Base-by-base conservation (phyloP, 1,140 invertebrate genomes). In the Hesperophylax magnus region DNA sequence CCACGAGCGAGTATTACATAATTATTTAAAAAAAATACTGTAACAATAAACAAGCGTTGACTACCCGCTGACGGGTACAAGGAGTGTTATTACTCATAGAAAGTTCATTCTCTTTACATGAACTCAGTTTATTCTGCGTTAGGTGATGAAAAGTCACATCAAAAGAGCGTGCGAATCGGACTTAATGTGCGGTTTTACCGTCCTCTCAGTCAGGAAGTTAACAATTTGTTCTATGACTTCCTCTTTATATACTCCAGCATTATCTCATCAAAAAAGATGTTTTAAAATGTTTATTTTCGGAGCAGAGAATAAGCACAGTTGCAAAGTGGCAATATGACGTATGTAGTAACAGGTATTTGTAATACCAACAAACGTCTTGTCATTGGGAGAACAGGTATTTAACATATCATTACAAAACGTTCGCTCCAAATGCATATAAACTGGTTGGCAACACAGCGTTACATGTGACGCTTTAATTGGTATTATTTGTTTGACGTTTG, bases 391-490 rank as follows among this genome's bases (percentile, higher is more conserved):
- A 22, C 69, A 72, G 69, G 69, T 72, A 67, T 31, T 31, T 47
- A 47, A 31, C 63, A 31, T 67, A 47, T 47, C 14, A 56, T 72
- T 72, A 72, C 69, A 72, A 72, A 69, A 69, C n/a, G 22, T n/a
- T 72, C n/a, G 69, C 52, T 72, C 69, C 69, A 53, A 72, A 72
- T 67, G 11, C 63, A 67, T 72, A 54, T 72, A 27, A 67, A 72
- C 69, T 24, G 69, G 69, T 72, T 72, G 69, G 69, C 47, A 72
- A 72, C 18, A 72, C 18, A 22, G n/a, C 52, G 69, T 24, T 72
- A 72, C 69, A 54, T 56, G 69, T 27, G 69, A 72, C 69, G 52
- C 17, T 72, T 72, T 72, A 24, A 52, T 31, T 52, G 18, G 52
- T 69, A 52, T 56, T 47, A 61, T 72, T 72, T 54, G 54, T 56